Evolutionary conservation across 2,113 vertebrate genomes (phyloP).

Genomic region (Bubo bubo): DNA sequence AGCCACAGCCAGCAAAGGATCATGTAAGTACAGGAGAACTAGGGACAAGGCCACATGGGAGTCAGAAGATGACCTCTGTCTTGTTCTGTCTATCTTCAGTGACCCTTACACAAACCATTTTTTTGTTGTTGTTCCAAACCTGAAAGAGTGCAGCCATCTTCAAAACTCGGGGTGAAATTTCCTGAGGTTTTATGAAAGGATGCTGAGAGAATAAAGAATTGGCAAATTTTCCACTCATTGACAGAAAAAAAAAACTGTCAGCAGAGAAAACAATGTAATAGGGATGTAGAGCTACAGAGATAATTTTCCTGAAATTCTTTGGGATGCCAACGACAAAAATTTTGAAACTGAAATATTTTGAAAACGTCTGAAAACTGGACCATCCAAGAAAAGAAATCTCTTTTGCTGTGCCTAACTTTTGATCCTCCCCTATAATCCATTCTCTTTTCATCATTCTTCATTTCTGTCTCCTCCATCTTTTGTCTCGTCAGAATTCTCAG

Average conservation of each 20-base stretch:
- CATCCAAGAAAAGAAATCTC: neutral
- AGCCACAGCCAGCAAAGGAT: neutral
- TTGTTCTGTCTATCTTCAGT: neutral
- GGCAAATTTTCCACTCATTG: neutral
- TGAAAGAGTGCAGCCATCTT: neutral
- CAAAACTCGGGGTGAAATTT: neutral
- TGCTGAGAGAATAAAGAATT: neutral
- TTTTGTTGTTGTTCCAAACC: neutral
- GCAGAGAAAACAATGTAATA: neutral
- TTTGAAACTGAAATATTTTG: neutral
- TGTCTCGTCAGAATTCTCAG: neutral
- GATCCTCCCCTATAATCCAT: neutral
- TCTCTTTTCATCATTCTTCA: neutral
- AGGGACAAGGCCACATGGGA: rapidly evolving
- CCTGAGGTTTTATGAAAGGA: neutral
- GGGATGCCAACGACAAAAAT: neutral
- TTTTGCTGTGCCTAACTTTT: neutral
- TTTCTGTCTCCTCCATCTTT: neutral
- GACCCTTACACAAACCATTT: neutral
- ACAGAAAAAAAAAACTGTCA: neutral
- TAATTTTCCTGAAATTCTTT: neutral
- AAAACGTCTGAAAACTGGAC: neutral
- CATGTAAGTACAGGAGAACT: neutral
- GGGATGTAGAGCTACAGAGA: neutral
- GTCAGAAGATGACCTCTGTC: neutral